Base-by-base conservation (phyloP, 2,113 vertebrate genomes). In the Equus przewalskii region DNA sequence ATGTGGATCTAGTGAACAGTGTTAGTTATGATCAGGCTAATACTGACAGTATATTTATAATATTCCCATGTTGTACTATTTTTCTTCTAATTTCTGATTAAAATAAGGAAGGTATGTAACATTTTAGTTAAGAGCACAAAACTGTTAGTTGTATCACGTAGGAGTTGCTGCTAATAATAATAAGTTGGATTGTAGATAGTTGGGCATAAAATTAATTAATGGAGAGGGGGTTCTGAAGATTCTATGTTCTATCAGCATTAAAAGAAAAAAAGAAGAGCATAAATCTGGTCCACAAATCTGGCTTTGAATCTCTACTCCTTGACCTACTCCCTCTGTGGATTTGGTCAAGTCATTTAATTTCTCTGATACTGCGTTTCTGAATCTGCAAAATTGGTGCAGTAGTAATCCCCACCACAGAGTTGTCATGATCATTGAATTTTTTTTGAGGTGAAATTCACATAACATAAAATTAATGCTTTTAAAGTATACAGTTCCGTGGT, bases 81-180 rank as follows among this genome's bases (percentile, higher is more conserved):
- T 85, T 91, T 76, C 60, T 76, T 91, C 80, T 82, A 96, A 91
- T 85, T 91, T 81, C 13, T 93, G 72, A 28, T 72, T 64, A 64
- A 89, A 86, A 86, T n/a, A 82, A 41, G 58, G 84, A 89, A 93
- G 49, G 36, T 41, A 11, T 81, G 46, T 54, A 72, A 72, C 26
- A 44, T 44, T 33, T 88, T 93, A 64, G 18, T 81, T 91, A 81
- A 76, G 49, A 89, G 76, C 15, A 41, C 13, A 89, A 33, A 21
- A 18, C 67, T 89, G 28, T 62, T 30, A 26, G 15, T 78, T 89
- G 11, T 24, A 7, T 80, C 44, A 70, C 5, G 0, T 70, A 73
- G 33, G 26, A 41, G 6, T 95, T 84, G 44, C 26, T 54, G 36
- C 36, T 41, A 41, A 41, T 41, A 41, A 41, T 41, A 75, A 67